Conservation (phyloP, 2,888 invertebrate genomes). For the Thereva unica region DNA sequence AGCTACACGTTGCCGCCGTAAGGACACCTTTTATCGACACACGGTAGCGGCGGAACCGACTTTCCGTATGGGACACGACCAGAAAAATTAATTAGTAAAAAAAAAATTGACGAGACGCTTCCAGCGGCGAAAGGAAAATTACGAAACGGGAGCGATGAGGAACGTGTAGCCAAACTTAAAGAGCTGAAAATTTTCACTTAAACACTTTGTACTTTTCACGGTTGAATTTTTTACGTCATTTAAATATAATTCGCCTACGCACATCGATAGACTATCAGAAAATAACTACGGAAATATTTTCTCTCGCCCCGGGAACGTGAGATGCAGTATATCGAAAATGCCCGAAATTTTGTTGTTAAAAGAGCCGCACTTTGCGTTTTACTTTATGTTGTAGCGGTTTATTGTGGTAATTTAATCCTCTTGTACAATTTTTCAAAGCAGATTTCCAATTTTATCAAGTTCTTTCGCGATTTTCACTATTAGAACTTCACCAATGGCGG, state of each 20-base stretch:
- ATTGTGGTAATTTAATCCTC: background rate
- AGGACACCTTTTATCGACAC: too few species aligned
- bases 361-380: background rate
- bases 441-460: background rate
- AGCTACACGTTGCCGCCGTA: too few species aligned
- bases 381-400: background rate
- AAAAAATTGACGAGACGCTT: too few species aligned
- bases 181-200: slow-evolving; percentile 3
- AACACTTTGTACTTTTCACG: slow-evolving; percentile 2
- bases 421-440: background rate
- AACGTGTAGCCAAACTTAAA: too few species aligned
- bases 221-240: slow-evolving; percentile 4
- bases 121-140: too few species aligned
- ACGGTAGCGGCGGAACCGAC: too few species aligned
- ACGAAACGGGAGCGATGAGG: too few species aligned
- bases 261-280: background rate
- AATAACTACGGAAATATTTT: background rate
- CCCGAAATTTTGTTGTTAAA: background rate
- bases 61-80: too few species aligned
- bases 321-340: background rate
- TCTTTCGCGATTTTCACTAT: slow-evolving; percentile 23
- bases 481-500: slow-evolving; percentile 33
- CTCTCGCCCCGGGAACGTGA: background rate
- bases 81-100: too few species aligned
- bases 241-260: slow-evolving; percentile 13